Base-by-base conservation (phyloP, 2,797 vertebrate genomes). In the Anableps anableps region DNA sequence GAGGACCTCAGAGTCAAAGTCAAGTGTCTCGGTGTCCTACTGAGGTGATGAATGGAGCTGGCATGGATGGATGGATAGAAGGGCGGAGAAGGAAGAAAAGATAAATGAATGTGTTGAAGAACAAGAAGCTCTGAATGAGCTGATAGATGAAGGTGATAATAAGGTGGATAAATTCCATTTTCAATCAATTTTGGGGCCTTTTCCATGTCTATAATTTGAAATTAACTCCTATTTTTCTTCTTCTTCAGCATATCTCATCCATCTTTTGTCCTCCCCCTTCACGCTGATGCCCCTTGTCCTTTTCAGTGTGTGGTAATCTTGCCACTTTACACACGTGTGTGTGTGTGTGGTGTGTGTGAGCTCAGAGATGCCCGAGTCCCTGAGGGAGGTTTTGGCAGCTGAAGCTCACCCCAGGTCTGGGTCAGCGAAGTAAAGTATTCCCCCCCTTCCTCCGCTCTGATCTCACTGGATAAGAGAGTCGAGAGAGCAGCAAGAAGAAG, bases 1-100 rank as follows among this genome's bases (percentile, higher is more conserved):
- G 75, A 76, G 3, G 36, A 80, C 74, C 87, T 87, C 85, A 89
- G 86, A 91, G 85, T 89, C 80, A 91, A 89, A 89, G 88, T 88
- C 79, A 77, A 86, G 78, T 86, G 75, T 87, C 41, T 58, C 75
- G 78, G 83, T 89, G 80, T 82, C 75, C 60, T 51, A 26, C 84
- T 89, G 51, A 74, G 86, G 83, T 88, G 87, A 92, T 88, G 85
- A 80, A 86, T 84, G 78, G 77, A 74, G n/a, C 48, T 34, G 68
- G 83, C 79, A 79, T 82, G 74, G 80, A 77, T 68, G 80, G 79
- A 84, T 75, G 72, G 80, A 77, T 55, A 71, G 17, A 79, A 31
- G 68, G 75, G 75, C 62, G 48, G 31, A 75, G 45, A 41, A 29
- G 71, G 55, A 72, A 43, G 58, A 21, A 77, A 58, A 71, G 75